phyloP scores from a whole-genome alignment of 1,140 invertebrate genomes.

The Medauroidea extradentata region DNA sequence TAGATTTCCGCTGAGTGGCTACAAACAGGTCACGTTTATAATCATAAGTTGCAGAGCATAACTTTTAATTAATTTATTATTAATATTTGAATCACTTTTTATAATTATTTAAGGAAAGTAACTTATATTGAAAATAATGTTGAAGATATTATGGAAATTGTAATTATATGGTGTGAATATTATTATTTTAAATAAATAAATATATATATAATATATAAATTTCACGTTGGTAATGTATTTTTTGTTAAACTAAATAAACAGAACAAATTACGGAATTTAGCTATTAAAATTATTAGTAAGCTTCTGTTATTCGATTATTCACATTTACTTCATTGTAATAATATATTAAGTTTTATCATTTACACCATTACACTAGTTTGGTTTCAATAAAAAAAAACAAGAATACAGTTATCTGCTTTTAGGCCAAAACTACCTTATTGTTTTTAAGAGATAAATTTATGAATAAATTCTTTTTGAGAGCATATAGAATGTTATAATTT shows the following conservation, averaged over 20 bases:
- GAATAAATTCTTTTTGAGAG: constrained; percentile 53
- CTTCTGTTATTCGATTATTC: constrained; percentile 30
- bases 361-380: constrained; percentile 53
- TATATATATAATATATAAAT: constrained; percentile 35
- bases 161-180: too few species aligned
- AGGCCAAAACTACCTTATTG: constrained; percentile 58
- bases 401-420: constrained; percentile 43
- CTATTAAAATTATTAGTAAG: constrained; percentile 23
- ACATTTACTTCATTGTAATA: constrained; percentile 45
- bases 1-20: too few species aligned
- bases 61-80: too few species aligned
- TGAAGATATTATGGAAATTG: constrained; percentile 58
- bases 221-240: constrained; percentile 57
- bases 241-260: constrained; percentile 53
- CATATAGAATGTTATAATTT: constrained; percentile 59
- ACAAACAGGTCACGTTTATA: too few species aligned
- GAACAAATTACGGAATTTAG: constrained; percentile 25
- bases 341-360: constrained; percentile 46
- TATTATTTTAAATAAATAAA: constrained; percentile 4
- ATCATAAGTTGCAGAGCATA: too few species aligned
- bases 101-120: constrained; percentile 44
- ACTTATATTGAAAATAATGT: constrained; percentile 54
- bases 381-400: constrained; percentile 54
- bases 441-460: constrained; percentile 28
- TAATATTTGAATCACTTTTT: too few species aligned